Evolutionary conservation across 2,888 invertebrate species (phyloP), one percentile per base, ranked within the genome.

Genomic region (Encarsia formosa): DNA sequence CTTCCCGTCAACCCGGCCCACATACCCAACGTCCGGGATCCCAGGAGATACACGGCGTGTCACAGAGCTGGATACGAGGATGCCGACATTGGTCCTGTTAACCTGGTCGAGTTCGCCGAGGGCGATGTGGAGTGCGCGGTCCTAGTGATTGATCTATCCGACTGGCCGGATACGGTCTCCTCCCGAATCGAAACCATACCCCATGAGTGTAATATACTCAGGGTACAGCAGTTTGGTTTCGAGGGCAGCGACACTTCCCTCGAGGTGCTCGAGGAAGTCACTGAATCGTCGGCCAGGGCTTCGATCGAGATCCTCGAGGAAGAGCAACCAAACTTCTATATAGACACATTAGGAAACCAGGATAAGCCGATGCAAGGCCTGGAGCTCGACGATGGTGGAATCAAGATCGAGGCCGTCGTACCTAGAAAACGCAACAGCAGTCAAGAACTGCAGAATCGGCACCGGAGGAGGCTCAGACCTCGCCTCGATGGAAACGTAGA

Each of bases 61-160:
- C 34, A 48, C 26, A 31, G 34, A 24, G 13, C 8, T 2, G 32
- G 18, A 2, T 32, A 39, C 16, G 13, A 13, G n/a, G 5, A 13
- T 1, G 24, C 34, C 34, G n/a, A 5, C 18, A 40, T 48, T 24
- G 48, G 48, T 2, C 48, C 15, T 0, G 9, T 37, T 1, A 35
- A 5, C 24, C 24, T 49, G 5, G 37, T 46, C 8, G 50, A 50
- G 13, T 35, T 9, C 9, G 39, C 22, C 4, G 44, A 48, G 18
- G n/a, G n/a, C n/a, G 54, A 48, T 13, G 51, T 35, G 29, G 47
- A 47, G 4, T 51, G 47, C 19, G 11, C 51, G 9, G 44, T 48
- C 1, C 42, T 55, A 3, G 23, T 35, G 18, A n/a, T 51, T 43
- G 54, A 54, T 31, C 11, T 11, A 3, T 18, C 38, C 5, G 38